Evolutionary conservation across 2,113 vertebrate genomes (phyloP).

Genomic region (pig (Sus scrofa)): T2T-Sscrofa CM000812.6:143301501-143302000

Average conservation of each 20-base stretch:
- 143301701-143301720: conserved; percentile 86
- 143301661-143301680: conserved; percentile 85
- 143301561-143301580: conserved; percentile 86
- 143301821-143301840: conserved; percentile 41
- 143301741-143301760: conserved; percentile 79
- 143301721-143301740: conserved; percentile 74
- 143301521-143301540: conserved; percentile 77
- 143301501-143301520: conserved; percentile 77
- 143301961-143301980: neutral
- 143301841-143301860: conserved; percentile 39
- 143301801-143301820: conserved; percentile 42
- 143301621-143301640: conserved; percentile 84
- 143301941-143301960: neutral
- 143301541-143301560: conserved; percentile 70
- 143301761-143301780: conserved; percentile 1
- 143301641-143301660: conserved; percentile 87
- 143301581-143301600: conserved; percentile 84
- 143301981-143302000: neutral
- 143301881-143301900: neutral
- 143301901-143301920: conserved; percentile 61
- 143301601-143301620: conserved; percentile 88
- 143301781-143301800: conserved; percentile 31
- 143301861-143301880: neutral
- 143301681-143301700: conserved; percentile 86
- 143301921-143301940: neutral